These are phyloP conservation scores for Chrysemys picta DNA, from an alignment of 2,113 vertebrate species.

Conservation along the genomic window DNA sequence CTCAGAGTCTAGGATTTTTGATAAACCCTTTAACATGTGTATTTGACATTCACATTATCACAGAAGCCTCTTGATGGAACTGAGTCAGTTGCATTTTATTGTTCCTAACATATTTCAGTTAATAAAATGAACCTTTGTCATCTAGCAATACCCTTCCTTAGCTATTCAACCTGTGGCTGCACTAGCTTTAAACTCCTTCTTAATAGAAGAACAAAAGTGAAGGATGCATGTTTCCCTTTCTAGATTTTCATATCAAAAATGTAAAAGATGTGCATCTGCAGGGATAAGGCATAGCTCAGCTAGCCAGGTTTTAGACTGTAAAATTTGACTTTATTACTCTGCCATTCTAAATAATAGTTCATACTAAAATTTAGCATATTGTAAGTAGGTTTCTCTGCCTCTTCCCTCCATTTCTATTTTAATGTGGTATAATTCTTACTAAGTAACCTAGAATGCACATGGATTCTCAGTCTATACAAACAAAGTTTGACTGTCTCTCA, in stretches of 20 bases:
- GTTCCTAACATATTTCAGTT: background rate
- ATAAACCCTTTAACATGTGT: background rate
- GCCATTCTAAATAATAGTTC: background rate
- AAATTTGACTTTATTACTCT: background rate
- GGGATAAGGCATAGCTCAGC: background rate
- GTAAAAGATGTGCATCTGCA: background rate
- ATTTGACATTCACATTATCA: background rate
- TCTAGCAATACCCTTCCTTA: background rate
- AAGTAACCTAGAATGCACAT: background rate
- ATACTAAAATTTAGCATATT: background rate
- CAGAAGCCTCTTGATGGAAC: background rate
- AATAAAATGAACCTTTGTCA: background rate
- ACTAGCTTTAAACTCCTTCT: background rate
- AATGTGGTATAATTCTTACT: background rate
- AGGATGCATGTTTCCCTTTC: background rate
- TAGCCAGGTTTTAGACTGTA: background rate
- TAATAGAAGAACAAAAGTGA: background rate
- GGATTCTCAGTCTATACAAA: background rate
- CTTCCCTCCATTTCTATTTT: background rate
- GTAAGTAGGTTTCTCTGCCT: background rate
- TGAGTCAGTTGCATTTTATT: background rate
- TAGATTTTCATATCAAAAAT: background rate
- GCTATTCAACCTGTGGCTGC: background rate
- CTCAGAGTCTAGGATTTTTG: background rate
- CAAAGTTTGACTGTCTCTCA: background rate